Conservation (phyloP, 2,797 vertebrate species). For the Astyanax mexicanus region DNA sequence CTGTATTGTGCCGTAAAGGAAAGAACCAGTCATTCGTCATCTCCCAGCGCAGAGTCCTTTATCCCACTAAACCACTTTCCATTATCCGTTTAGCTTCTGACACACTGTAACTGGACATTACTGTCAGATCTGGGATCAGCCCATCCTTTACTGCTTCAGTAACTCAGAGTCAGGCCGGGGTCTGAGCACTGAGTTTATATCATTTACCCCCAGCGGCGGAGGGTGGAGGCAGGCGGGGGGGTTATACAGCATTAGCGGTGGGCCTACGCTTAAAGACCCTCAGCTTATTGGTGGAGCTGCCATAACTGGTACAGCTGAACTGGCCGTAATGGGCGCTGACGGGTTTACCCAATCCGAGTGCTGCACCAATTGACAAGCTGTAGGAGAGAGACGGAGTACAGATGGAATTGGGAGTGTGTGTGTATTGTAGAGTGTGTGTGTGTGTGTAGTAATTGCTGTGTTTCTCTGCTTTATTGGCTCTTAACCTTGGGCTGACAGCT, state of each 20-base stretch:
- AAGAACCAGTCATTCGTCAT: constrained; percentile 1
- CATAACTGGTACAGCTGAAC: constrained; percentile 40
- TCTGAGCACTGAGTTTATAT: constrained; percentile 25
- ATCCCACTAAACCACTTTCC: constrained; percentile 11
- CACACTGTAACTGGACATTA: constrained; percentile 10
- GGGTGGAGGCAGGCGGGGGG: no score
- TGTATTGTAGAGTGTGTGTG: constrained; percentile 36
- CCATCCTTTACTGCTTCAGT: constrained; percentile 11
- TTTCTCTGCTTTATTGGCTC: constrained; percentile 93
- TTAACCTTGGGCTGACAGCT: constrained; percentile 89
- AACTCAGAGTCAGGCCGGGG: background rate
- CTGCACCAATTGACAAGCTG: constrained; percentile 44
- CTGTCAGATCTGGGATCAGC: background rate
- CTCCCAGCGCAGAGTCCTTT: background rate
- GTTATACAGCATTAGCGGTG: constrained; percentile 10
- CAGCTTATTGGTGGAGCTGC: constrained; percentile 34
- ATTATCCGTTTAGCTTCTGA: constrained; percentile 2
- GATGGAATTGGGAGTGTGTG: constrained; percentile 62
- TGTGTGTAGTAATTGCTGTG: constrained; percentile 64
- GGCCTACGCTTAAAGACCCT: constrained; percentile 21
- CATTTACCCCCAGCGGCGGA: background rate
- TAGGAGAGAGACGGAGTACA: constrained; percentile 40
- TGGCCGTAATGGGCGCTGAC: constrained; percentile 46
- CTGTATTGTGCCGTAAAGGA: no score
- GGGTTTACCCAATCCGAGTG: constrained; percentile 50